Evolutionary conservation across 2,797 vertebrate species (phyloP), one percentile per base, ranked within the genome.

Genomic region (Mallotus villosus): DNA sequence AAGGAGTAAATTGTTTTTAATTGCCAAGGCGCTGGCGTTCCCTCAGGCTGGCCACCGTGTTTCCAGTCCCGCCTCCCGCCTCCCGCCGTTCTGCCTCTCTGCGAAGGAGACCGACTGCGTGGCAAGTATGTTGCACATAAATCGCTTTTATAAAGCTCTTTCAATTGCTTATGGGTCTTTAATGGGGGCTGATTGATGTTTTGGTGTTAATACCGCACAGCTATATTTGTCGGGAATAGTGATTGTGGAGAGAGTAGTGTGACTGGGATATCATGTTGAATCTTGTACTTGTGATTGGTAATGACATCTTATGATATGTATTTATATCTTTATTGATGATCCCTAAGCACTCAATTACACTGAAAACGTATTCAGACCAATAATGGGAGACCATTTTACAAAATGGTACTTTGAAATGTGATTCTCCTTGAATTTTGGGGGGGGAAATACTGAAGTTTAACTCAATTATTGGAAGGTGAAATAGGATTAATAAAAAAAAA

Each of bases 1-100:
- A 88, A 92, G 89, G 91, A 92, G 92, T 94, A 94, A 94, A 86
- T 82, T 67, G 27, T 86, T 83, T 88, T 77, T 85, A 88, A 91
- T 79, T 89, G 85, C 74, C 87, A 84, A 82, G 85, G 87, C 85
- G 82, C 80, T 89, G 49, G 72, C 84, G 80, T 87, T 86, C 74
- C 72, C 77, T 84, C 69, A 74, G 71, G 60, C 27, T 37, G 41
- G 14, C 11, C 32, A n/a, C 5, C 76, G 17, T 17, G 70, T 11
- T 41, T 46, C 65, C 9, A 60, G 19, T 32, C 16, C 3, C 4
- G 51, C 3, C 51, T 32, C 16, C 3, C 4, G 51, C 3, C 51
- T 19, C 51, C 16, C 51, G 19, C 25, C 2, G 66, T 3, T 25
- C 25, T 66, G 25, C 25, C 17, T n/a, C 49, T 21, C 51, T 53